phyloP scores from a whole-genome alignment of 2,113 vertebrate species.

The Mellivora capensis region DNA sequence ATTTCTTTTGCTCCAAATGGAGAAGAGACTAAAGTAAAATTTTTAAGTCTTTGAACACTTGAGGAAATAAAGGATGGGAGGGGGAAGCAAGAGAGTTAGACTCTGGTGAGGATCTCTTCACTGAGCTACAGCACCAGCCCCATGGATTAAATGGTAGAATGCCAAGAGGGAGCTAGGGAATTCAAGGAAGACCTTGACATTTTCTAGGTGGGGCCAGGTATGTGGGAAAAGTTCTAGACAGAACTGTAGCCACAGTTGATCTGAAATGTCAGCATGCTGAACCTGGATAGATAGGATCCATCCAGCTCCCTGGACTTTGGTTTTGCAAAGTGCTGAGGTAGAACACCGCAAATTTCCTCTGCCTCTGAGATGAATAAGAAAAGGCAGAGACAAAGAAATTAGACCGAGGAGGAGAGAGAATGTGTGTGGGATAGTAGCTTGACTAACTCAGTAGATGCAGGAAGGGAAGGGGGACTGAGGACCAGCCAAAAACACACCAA shows the following conservation, averaged over 20 bases:
- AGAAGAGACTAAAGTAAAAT: neutral
- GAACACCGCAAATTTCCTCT: neutral
- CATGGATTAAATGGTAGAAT: neutral
- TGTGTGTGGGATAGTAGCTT: neutral
- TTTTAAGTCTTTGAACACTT: neutral
- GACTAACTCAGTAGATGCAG: neutral
- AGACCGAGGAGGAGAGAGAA: neutral
- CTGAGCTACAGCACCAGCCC: neutral
- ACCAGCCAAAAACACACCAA: fast-evolving
- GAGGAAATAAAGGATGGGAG: neutral
- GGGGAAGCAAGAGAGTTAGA: neutral
- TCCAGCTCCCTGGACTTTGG: neutral
- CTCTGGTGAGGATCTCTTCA: neutral
- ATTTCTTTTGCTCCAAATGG: neutral
- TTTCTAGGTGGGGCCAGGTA: too few relatives aligned
- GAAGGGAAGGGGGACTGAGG: too few relatives aligned
- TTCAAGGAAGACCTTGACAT: neutral
- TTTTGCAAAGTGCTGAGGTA: neutral
- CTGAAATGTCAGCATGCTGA: neutral
- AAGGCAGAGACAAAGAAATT: neutral
- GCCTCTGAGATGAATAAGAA: neutral
- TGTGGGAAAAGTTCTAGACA: neutral
- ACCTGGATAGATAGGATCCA: neutral
- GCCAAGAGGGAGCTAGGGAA: neutral
- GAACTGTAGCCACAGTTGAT: neutral